Evolutionary conservation across 2,888 invertebrate genomes (phyloP), one percentile per base, ranked within the genome.

Genomic region (Parelbella ahira): DNA sequence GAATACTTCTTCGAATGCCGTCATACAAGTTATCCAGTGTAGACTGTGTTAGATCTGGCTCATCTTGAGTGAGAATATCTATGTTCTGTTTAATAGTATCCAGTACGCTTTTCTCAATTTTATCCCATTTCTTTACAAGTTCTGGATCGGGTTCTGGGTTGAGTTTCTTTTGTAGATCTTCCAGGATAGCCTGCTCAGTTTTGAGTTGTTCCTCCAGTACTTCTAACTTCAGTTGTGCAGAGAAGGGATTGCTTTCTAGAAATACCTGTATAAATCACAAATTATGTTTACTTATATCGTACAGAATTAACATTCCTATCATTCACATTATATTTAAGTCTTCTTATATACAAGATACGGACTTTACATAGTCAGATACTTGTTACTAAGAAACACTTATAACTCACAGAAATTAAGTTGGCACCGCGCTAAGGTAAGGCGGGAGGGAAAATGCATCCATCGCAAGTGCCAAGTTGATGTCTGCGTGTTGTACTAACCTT

Each of bases 241-340:
- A 92, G 74, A 93, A 98, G 2, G 95, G 94, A 83, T 98, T 98
- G 51, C 92, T 90, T 68, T 94, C 92, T 23, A 98, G 79, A 68
- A 97, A 93, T 7, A 92, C 88, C 80, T 91, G 75, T 33, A 65
- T 2, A 21, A 13, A 13, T 13, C n/a, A 44, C 37, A 24, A 37
- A 18, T n/a, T 21, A 10, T 42, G 7, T 24, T 3, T 15, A 15
- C 15, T 15, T 15, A 4, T 15, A 15, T n/a, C n/a, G n/a, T n/a
- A n/a, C n/a, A n/a, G n/a, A n/a, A n/a, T n/a, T n/a, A n/a, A n/a
- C n/a, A n/a, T n/a, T n/a, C n/a, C n/a, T n/a, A n/a, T n/a, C n/a
- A n/a, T n/a, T n/a, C n/a, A n/a, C n/a, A n/a, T n/a, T n/a, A n/a
- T n/a, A n/a, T n/a, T n/a, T n/a, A n/a, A n/a, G n/a, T n/a, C 7